Evolutionary conservation across 2,888 invertebrate species (phyloP).

Genomic region (Andricus curvator): DNA sequence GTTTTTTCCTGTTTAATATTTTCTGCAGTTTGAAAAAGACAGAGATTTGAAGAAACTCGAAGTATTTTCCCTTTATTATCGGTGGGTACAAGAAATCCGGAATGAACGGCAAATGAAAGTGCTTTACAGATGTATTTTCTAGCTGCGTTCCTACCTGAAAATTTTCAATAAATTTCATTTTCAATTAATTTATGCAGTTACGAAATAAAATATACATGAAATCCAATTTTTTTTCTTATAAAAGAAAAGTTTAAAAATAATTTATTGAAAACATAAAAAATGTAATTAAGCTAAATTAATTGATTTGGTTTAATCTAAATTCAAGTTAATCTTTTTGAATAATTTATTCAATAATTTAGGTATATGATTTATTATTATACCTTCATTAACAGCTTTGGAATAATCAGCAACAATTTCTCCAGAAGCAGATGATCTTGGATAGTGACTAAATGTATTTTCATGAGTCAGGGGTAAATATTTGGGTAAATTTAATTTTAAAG

Average conservation of each 20-base stretch:
- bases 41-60: conserved; percentile 45
- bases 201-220: too few relatives aligned
- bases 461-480: not conserved
- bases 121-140: conserved; percentile 54
- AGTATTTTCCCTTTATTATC: conserved; percentile 48
- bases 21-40: conserved; percentile 25
- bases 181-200: too few relatives aligned
- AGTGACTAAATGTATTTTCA: not conserved
- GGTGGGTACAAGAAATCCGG: conserved; percentile 56
- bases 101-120: conserved; percentile 55
- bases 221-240: too few relatives aligned
- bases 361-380: not conserved
- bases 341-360: not conserved
- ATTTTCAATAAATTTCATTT: not conserved
- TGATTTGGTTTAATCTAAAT: too few relatives aligned
- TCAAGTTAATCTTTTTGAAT: too few relatives aligned
- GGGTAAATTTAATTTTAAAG: not conserved
- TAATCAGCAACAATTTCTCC: conserved; percentile 3
- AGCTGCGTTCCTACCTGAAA: conserved; percentile 12
- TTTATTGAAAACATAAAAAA: too few relatives aligned
- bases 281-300: too few relatives aligned
- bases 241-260: too few relatives aligned
- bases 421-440: not conserved
- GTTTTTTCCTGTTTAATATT: not conserved
- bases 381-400: conserved; percentile 15